Evolutionary conservation across 2,888 invertebrate genomes (phyloP).

Genomic region (Marasmarcha lunaedactyla): DNA sequence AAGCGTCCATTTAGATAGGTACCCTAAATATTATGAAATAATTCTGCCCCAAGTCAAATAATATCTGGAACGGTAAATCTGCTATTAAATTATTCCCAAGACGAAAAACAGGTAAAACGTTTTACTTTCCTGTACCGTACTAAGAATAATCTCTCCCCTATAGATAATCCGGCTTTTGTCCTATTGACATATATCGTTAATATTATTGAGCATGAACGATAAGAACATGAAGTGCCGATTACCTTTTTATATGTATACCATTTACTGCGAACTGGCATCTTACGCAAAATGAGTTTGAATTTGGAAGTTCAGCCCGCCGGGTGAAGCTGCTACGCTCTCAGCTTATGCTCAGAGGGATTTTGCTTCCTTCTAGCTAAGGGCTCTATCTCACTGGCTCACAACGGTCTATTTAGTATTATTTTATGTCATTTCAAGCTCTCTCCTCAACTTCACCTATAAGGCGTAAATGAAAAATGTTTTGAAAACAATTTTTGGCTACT

Average conservation of each 20-base stretch:
- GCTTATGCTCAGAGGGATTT: slow-evolving; percentile 44
- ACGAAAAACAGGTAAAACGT: too few species aligned
- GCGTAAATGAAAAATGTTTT: not conserved
- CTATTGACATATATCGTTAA: not conserved
- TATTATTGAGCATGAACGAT: not conserved
- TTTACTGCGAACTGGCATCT: slow-evolving; percentile 21
- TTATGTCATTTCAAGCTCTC: not conserved
- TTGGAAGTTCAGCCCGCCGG: slow-evolving; percentile 24
- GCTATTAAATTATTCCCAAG: too few species aligned
- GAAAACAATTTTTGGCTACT: too few species aligned
- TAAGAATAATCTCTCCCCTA: too few species aligned
- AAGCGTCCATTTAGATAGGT: too few species aligned
- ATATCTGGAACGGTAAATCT: too few species aligned
- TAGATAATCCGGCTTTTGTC: not conserved
- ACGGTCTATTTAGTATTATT: not conserved
- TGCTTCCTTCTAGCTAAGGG: slow-evolving; percentile 39
- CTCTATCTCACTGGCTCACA: slow-evolving; percentile 19
- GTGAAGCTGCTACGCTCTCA: slow-evolving; percentile 24
- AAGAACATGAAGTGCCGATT: not conserved
- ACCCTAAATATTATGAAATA: too few species aligned
- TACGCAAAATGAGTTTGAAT: slow-evolving; percentile 21
- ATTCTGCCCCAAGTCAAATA: too few species aligned
- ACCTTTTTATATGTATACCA: not conserved
- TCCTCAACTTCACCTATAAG: not conserved
- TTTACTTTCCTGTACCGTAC: too few species aligned